These are phyloP conservation scores for Heliocidaris tuberculata DNA, from an alignment of 35 echinoderm and acorn worm genomes.

Conservation along the genomic window DNA sequence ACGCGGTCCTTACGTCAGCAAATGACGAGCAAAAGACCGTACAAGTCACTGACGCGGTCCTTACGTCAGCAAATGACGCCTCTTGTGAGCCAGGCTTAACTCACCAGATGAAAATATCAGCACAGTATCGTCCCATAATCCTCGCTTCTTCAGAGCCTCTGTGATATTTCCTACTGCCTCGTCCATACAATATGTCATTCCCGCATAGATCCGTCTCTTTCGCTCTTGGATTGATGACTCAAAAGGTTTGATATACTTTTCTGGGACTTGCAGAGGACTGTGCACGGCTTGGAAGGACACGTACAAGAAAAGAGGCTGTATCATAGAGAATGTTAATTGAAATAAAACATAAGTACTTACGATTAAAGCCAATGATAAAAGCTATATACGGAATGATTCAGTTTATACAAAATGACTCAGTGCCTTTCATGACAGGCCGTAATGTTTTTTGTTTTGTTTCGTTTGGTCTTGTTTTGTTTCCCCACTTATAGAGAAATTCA, in stretches of 20 bases:
- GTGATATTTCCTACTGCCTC: slow-evolving; percentile 61
- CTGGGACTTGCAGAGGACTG: slow-evolving; percentile 43
- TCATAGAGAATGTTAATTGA: background rate
- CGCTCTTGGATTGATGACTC: background rate
- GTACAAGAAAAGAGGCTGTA: slow-evolving; percentile 68
- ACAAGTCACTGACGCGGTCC: no score
- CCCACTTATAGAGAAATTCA: no score
- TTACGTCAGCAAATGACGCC: background rate
- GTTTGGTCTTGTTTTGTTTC: no score
- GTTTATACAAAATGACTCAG: no score
- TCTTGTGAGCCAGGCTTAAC: background rate
- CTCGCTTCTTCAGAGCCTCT: slow-evolving; percentile 24
- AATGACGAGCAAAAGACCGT: no score
- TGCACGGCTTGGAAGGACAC: slow-evolving; percentile 64
- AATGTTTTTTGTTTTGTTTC: no score
- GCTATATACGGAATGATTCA: no score
- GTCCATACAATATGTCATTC: slow-evolving; percentile 64
- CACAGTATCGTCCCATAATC: slow-evolving; percentile 59
- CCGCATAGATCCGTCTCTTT: slow-evolving; percentile 53
- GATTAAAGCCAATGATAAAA: background rate
- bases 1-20: no score
- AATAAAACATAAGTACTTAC: no score
- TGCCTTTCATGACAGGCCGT: no score
- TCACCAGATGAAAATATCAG: slow-evolving; percentile 65
- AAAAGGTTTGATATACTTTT: slow-evolving; percentile 18